Conservation (phyloP, 35 echinoderm and acorn worm species). For the Ophioderma brevispina region DNA sequence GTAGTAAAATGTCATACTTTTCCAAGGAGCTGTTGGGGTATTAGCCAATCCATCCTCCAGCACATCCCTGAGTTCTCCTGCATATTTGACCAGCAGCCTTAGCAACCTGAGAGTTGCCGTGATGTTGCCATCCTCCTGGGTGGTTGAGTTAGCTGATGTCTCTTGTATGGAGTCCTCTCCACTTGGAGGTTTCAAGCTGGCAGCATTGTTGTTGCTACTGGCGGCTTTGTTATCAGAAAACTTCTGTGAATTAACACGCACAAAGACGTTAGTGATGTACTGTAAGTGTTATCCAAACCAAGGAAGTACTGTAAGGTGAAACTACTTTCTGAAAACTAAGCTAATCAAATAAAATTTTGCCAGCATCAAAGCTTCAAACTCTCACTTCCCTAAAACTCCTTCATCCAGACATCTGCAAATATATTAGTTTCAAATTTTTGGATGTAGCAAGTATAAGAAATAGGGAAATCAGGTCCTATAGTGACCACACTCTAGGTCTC, state of each 20-base stretch:
- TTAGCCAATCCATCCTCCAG: constrained; percentile 84
- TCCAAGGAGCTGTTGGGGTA: constrained; percentile 97
- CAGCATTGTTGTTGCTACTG: constrained; percentile 67
- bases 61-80: constrained; percentile 85
- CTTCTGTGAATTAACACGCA: background rate
- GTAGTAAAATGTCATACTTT: constrained; percentile 55
- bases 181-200: constrained; percentile 14
- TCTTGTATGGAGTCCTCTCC: constrained; percentile 34
- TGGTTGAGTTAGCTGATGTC: background rate
- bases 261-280: no score
- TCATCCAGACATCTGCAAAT: no score
- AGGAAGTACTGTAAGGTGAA: no score
- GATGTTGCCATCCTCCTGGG: constrained; percentile 94
- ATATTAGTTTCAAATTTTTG: no score
- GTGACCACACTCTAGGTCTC: no score
- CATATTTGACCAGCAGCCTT: constrained; percentile 93
- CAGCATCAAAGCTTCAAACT: no score
- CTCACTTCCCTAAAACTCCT: no score
- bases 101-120: constrained; percentile 88
- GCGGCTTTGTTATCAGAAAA: background rate
- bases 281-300: no score
- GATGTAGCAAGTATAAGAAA: no score
- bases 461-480: no score
- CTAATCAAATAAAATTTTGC: no score
- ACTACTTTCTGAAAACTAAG: no score